phyloP scores from a whole-genome alignment of 2,888 invertebrate species.

The Cheilosia vernalis region DNA sequence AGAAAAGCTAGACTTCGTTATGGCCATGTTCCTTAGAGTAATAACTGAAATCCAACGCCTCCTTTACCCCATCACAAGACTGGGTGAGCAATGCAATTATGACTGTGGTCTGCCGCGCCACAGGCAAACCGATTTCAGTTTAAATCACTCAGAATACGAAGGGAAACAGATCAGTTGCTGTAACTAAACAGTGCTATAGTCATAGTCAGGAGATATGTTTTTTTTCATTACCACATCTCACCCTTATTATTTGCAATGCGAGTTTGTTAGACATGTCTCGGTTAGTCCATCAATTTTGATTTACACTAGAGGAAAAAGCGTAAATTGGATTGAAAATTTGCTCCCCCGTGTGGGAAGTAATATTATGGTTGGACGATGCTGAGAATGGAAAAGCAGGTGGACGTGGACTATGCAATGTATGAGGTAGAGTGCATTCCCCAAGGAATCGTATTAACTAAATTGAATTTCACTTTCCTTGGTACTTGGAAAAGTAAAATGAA shows the following conservation, averaged over 20 bases:
- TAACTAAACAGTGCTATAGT: not conserved
- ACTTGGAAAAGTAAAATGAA: too few species aligned
- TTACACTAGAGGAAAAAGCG: not conserved
- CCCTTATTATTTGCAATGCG: not conserved
- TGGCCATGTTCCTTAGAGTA: slow-evolving; percentile 2
- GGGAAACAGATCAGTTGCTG: not conserved
- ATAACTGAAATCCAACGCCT: slow-evolving; percentile 12
- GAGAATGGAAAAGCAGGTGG: not conserved
- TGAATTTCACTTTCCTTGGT: too few species aligned
- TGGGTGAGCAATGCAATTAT: slow-evolving; percentile 13
- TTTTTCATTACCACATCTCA: not conserved
- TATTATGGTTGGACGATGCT: not conserved
- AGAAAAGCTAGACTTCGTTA: not conserved
- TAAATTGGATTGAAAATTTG: slow-evolving; percentile 3
- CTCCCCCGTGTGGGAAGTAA: not conserved
- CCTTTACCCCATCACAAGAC: slow-evolving; percentile 11
- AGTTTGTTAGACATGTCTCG: not conserved
- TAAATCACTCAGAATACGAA: not conserved
- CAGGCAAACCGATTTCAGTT: not conserved
- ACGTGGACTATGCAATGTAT: too few species aligned
- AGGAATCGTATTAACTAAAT: too few species aligned
- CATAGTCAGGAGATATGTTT: not conserved
- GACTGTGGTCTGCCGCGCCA: not conserved
- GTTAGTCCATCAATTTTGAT: slow-evolving; percentile 19
- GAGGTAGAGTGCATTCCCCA: not conserved